Base-by-base conservation (phyloP, 2,888 invertebrate genomes). In the Leptogaster cylindrica region DNA sequence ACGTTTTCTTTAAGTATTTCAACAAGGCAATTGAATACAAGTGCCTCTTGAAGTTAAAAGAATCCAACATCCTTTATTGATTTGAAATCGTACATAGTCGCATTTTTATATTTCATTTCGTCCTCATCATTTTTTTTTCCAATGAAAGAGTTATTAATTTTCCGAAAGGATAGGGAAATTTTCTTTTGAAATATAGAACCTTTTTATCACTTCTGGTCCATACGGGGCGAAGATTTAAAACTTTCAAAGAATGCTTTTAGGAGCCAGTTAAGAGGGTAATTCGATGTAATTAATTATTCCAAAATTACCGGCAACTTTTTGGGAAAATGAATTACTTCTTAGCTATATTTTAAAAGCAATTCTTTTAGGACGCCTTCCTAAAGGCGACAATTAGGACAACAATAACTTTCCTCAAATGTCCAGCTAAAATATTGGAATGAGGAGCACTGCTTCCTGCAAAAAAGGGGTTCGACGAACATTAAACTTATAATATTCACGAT, bases 201-300 rank as follows among this genome's bases (percentile, higher is more conserved):
- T 18, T 52, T 52, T 33, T 14, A 52, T 52, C 12, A 52, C 31
- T 8, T 20, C n/a, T n/a, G 14, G 31, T 20, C 33, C 20, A 12
- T 8, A 18, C 12, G n/a, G 31, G 10, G 31, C 10, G 33, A n/a
- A 5, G 55, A 36, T 39, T 36, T 36, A 20, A 55, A 23, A 36
- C 23, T 23, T 55, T 55, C 36, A 36, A 55, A 18, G 12, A 41
- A n/a, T 7, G 18, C 18, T 1, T 5, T 20, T 12, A 8, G 8
- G 23, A 18, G 2, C 55, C 36, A 36, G 18, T 36, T 6, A 36
- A 55, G 23, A 23, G 6, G 39, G 18, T 55, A 55, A 55, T 55
- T 55, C 36, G 55, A 23, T 55, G 55, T 25, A 55, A 55, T 55
- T 36, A 55, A 55, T 55, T 55, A 55, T 6, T 8, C 18, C 3